Conservation (phyloP, 2,888 invertebrate genomes). For the Peribatodes rhomboidaria region DNA sequence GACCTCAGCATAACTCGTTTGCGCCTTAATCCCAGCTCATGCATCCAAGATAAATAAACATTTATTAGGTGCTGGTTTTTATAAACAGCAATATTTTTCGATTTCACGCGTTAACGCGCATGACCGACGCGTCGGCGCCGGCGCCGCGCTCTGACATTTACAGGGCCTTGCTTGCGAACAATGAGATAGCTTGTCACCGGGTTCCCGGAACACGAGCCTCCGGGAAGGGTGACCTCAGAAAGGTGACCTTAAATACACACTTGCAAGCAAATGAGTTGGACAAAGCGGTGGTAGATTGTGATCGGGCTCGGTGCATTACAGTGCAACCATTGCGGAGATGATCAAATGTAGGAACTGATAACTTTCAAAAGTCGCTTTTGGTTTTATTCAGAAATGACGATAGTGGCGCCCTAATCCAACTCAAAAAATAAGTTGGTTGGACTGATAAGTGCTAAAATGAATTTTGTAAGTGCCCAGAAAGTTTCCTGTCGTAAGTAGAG, state of each 20-base stretch:
- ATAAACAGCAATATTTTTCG: conserved; percentile 45
- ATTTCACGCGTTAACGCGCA: conserved; percentile 48
- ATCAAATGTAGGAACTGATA: neutral
- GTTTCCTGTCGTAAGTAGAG: conserved; percentile 4
- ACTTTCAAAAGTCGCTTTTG: neutral
- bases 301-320: conserved; percentile 15
- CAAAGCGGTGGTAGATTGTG: conserved; percentile 35
- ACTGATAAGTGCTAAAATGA: conserved; percentile 8
- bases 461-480: neutral
- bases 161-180: conserved; percentile 80
- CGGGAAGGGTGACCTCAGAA: conserved; percentile 71
- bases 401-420: neutral
- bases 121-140: conserved; percentile 56
- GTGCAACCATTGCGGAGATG: neutral
- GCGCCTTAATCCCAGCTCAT: conserved; percentile 15
- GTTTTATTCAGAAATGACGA: neutral
- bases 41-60: conserved; percentile 32
- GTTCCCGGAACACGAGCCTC: conserved; percentile 75
- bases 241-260: conserved; percentile 58
- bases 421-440: neutral
- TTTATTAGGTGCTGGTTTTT: conserved; percentile 39
- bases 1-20: conserved; percentile 17
- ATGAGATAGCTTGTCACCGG: conserved; percentile 72
- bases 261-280: conserved; percentile 34
- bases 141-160: conserved; percentile 82